phyloP scores from a whole-genome alignment of 2,888 invertebrate species.

The Stomorhina lunata region DNA sequence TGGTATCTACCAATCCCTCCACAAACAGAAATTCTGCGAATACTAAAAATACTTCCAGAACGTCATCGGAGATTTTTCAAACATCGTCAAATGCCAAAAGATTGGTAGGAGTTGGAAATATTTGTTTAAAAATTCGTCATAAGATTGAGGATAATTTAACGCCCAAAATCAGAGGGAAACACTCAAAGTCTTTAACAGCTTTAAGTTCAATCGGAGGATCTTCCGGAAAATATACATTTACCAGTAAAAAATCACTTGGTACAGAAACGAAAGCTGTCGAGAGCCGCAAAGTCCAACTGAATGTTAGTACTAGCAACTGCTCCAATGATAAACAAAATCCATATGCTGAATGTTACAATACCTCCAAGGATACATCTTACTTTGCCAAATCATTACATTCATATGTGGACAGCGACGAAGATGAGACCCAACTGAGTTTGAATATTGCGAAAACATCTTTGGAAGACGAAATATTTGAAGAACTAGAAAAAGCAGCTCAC shows the following conservation, averaged over 20 bases:
- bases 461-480: conserved; percentile 80
- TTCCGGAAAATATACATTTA: conserved; percentile 63
- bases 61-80: conserved; percentile 42
- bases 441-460: conserved; percentile 77
- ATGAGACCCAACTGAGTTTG: conserved; percentile 73
- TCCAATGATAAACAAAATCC: not conserved
- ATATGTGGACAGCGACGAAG: conserved; percentile 76
- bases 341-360: conserved; percentile 23
- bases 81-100: conserved; percentile 27
- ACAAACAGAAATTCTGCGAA: not conserved
- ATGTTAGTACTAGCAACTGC: not conserved
- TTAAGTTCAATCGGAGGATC: conserved; percentile 69
- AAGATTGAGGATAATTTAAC: conserved; percentile 79
- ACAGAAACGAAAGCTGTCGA: not conserved
- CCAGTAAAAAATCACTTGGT: not conserved
- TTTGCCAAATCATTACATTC: conserved; percentile 3
- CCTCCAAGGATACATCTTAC: conserved; percentile 10
- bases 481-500: conserved; percentile 79
- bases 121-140: conserved; percentile 78
- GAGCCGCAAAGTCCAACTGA: not conserved
- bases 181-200: conserved; percentile 74
- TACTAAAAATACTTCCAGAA: conserved; percentile 20
- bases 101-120: conserved; percentile 73
- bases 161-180: conserved; percentile 75
- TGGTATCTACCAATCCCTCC: conserved; percentile 3